phyloP scores from a whole-genome alignment of 30 jellyfish, hydroid and myxozoan genomes.

The Calvadosia cruxmelitensis region DNA sequence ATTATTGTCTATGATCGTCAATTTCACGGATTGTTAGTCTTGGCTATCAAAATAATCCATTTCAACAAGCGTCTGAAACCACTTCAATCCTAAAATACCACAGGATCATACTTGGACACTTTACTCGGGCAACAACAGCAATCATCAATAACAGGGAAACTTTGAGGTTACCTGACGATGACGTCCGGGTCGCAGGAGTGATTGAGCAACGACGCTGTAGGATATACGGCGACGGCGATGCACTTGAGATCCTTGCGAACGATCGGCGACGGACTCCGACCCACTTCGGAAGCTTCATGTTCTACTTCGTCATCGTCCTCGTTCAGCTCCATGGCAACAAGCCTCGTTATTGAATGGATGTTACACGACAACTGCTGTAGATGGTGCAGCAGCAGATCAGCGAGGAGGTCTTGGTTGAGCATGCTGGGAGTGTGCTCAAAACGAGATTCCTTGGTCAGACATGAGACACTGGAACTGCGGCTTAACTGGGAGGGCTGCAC shows the following conservation, averaged over 20 bases:
- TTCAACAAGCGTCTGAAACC: no score
- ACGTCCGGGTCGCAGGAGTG: slow-evolving; percentile 79
- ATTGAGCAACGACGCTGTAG: slow-evolving; percentile 50
- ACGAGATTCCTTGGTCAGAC: not conserved
- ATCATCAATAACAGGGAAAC: no score
- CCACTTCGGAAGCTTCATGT: not conserved
- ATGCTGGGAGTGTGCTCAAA: slow-evolving; percentile 15
- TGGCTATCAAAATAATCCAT: no score
- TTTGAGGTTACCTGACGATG: slow-evolving; percentile 64
- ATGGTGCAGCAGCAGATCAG: slow-evolving; percentile 24
- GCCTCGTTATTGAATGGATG: slow-evolving; percentile 35
- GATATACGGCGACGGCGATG: slow-evolving; percentile 52
- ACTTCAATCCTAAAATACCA: no score
- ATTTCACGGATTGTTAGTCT: no score
- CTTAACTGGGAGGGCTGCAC: not conserved
- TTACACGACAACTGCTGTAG: slow-evolving; percentile 49
- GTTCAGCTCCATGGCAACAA: slow-evolving; percentile 4
- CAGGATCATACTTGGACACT: no score
- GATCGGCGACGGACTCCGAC: not conserved
- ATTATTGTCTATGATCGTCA: no score
- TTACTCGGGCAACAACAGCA: no score
- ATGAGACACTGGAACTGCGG: not conserved
- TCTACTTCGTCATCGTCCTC: slow-evolving; percentile 25
- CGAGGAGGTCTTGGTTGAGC: slow-evolving; percentile 21
- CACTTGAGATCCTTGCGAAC: slow-evolving; percentile 34